Percentiles rank a stretch among this genome's conserved stretches.
Evolutionary conservation across 2,797 vertebrate genomes (phyloP).

Genomic region (Sebastes vulpes): DNA sequence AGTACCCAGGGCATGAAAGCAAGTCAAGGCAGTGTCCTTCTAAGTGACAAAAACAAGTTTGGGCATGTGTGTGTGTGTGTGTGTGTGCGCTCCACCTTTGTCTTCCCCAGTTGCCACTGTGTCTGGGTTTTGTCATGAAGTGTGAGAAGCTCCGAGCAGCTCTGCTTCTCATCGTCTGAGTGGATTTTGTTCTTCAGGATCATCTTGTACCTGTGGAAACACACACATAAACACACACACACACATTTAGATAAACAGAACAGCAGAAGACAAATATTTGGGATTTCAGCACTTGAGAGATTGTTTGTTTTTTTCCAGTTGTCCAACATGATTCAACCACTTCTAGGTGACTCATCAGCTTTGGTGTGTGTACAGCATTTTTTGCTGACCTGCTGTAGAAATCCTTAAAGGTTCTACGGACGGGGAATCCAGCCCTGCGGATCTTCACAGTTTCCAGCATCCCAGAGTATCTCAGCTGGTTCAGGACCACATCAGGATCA

Average conservation of each 20-base stretch:
- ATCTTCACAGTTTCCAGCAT: conserved; percentile 96
- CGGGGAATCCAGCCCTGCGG: conserved; percentile 91
- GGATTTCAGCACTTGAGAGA: not conserved
- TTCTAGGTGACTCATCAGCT: not conserved
- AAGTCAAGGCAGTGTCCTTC: conserved; percentile 28
- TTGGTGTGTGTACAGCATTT: not conserved
- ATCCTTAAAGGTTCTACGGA: conserved; percentile 90
- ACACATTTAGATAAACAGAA: conserved; percentile 11
- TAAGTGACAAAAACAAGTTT: conserved; percentile 60
- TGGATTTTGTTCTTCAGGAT: conserved; percentile 80
- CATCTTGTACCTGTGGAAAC: conserved; percentile 89
- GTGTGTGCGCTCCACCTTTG: conserved; percentile 86
- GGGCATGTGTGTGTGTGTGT: conserved; percentile 11
- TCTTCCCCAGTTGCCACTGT: conserved; percentile 93
- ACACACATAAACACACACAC: not conserved
- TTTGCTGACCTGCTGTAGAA: conserved; percentile 87
- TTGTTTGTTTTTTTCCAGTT: not conserved
- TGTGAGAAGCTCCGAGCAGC: conserved; percentile 86
- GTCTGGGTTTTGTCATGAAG: conserved; percentile 82
- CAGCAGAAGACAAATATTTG: not conserved
- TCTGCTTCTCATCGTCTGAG: conserved; percentile 76
- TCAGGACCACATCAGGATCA: conserved; percentile 90
- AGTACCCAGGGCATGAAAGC: conserved; percentile 21
- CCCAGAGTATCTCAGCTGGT: conserved; percentile 93
- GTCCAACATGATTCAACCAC: not conserved